A percentile compares a stretch with the other conserved stretches of the same genome.
These are phyloP conservation scores for Novumbra hubbsi DNA, from an alignment of 2,797 vertebrate species.

Conservation along the genomic window DNA sequence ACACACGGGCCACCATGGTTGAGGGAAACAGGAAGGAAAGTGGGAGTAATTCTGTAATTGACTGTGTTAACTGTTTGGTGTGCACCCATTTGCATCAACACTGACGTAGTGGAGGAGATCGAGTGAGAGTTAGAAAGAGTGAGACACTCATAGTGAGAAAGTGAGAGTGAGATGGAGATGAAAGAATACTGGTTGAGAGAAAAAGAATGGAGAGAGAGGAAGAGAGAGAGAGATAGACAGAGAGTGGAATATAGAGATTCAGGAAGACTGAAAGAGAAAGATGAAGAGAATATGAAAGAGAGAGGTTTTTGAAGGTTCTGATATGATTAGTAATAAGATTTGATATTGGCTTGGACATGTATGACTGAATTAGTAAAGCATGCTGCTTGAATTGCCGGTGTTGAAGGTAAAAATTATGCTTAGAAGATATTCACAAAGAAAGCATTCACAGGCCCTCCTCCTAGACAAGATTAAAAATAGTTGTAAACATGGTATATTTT, in stretches of 20 bases:
- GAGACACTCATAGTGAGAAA: not conserved
- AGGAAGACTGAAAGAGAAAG: not conserved
- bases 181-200: not conserved
- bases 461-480: too few relatives aligned
- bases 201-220: not conserved
- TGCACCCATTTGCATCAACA: conserved; percentile 35
- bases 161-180: not conserved
- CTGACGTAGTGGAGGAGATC: not conserved
- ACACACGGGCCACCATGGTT: too few relatives aligned
- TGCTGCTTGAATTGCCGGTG: too few relatives aligned
- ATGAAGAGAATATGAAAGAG: not conserved
- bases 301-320: not conserved
- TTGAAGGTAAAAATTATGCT: too few relatives aligned
- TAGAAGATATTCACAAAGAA: too few relatives aligned
- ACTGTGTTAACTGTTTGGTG: conserved; percentile 27
- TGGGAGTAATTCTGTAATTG: conserved; percentile 48
- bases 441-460: too few relatives aligned
- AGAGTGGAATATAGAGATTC: not conserved
- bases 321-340: not conserved
- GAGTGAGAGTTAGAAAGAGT: not conserved
- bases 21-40: too few relatives aligned
- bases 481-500: too few relatives aligned
- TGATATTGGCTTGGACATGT: not conserved
- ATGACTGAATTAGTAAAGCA: too few relatives aligned
- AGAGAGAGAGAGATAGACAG: not conserved